These are phyloP conservation scores for Leptinotarsa defecta DNA, from an alignment of 1,140 invertebrate species.

Conservation along the genomic window DNA sequence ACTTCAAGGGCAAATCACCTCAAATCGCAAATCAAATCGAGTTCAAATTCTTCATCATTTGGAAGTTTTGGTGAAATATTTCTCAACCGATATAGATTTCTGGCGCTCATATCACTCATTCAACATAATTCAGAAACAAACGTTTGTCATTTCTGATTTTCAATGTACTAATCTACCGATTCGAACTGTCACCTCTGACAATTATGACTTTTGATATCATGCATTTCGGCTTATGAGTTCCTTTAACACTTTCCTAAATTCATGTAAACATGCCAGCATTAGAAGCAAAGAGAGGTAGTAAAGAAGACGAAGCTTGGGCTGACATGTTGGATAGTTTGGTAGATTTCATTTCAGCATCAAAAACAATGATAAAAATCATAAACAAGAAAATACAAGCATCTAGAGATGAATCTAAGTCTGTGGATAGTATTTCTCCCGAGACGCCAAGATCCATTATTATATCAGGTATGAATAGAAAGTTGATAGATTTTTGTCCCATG, in stretches of 20 bases:
- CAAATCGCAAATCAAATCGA: too few species aligned
- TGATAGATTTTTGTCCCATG: too few species aligned
- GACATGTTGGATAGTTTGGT: conserved; percentile 31
- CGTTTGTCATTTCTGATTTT: too few species aligned
- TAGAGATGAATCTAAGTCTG: not conserved
- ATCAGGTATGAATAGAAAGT: not conserved
- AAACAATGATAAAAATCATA: conserved; percentile 23
- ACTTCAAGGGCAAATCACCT: too few species aligned
- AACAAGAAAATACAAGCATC: not conserved
- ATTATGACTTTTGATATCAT: not conserved
- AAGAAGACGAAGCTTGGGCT: conserved; percentile 18
- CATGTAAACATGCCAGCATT: conserved; percentile 14
- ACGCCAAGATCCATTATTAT: not conserved
- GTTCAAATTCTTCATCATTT: too few species aligned
- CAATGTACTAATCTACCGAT: too few species aligned
- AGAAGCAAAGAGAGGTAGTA: not conserved
- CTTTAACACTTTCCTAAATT: conserved; percentile 1
- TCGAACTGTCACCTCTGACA: not conserved
- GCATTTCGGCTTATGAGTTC: not conserved
- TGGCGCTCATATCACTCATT: too few species aligned
- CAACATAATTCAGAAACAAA: too few species aligned
- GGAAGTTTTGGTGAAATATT: too few species aligned
- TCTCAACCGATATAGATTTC: too few species aligned
- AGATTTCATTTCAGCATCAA: conserved; percentile 33
- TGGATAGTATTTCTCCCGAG: not conserved